Evolutionary conservation across 2,113 vertebrate species (phyloP).

Genomic region (Malurus melanocephalus): DNA sequence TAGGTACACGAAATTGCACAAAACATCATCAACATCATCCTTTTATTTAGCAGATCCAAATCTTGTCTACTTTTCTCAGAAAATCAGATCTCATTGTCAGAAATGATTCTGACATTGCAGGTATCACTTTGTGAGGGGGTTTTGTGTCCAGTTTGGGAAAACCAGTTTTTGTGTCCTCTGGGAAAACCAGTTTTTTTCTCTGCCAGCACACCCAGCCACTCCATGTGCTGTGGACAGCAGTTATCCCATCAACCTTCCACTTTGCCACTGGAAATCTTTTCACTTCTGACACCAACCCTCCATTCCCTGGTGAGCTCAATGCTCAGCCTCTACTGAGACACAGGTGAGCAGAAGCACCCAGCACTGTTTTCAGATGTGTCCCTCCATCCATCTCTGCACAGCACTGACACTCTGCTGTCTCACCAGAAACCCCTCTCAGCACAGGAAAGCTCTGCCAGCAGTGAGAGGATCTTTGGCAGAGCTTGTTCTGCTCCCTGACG

Average conservation of each 20-base stretch:
- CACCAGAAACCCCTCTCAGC: not conserved
- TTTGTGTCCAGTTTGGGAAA: not conserved
- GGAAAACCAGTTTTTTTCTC: not conserved
- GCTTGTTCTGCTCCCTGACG: not conserved
- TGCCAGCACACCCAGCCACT: not conserved
- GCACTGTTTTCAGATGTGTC: not conserved
- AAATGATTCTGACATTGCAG: not conserved
- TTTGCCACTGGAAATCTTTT: no score
- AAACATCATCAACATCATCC: not conserved
- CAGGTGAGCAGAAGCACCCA: not conserved
- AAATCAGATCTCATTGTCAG: not conserved
- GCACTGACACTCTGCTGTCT: not conserved
- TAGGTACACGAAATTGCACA: not conserved
- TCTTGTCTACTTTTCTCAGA: not conserved
- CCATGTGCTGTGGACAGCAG: not conserved
- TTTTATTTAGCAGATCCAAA: not conserved
- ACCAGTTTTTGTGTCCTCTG: not conserved
- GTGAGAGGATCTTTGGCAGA: not conserved
- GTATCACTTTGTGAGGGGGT: not conserved
- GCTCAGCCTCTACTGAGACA: not conserved
- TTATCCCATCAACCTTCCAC: no score
- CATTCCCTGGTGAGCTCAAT: not conserved
- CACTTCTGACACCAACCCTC: no score
- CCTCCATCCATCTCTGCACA: not conserved
- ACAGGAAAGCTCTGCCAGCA: not conserved